phyloP scores from a whole-genome alignment of 1,140 invertebrate genomes.

The Leptinotarsa texana region DNA sequence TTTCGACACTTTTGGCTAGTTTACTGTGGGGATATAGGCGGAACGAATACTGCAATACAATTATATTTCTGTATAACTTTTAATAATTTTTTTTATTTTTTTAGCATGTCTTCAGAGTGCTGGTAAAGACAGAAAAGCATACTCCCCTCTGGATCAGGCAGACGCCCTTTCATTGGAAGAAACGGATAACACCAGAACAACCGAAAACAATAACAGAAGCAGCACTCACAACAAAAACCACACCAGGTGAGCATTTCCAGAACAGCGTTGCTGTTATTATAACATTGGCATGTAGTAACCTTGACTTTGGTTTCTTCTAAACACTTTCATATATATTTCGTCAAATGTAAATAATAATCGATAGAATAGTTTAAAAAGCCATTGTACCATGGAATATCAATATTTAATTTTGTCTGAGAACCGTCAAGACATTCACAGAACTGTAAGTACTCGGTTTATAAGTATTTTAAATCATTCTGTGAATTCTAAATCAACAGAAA shows the following conservation, averaged over 20 bases:
- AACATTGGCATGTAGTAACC: conserved; percentile 9
- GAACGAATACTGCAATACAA: too few relatives aligned
- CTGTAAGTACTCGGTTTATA: too few relatives aligned
- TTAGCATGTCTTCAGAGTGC: conserved; percentile 61
- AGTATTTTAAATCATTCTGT: too few relatives aligned
- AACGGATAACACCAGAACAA: conserved; percentile 41
- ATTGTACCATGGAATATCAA: background rate
- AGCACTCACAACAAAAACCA: conserved; percentile 45
- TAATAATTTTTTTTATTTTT: conserved; percentile 1
- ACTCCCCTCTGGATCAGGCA: conserved; percentile 60
- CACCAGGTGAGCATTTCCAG: conserved; percentile 34
- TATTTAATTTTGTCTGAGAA: too few relatives aligned
- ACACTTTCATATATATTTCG: conserved; percentile 10
- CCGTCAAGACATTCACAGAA: too few relatives aligned
- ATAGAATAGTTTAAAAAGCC: background rate
- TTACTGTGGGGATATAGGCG: too few relatives aligned
- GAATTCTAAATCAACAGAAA: too few relatives aligned
- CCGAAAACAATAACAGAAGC: conserved; percentile 50
- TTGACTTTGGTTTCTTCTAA: conserved; percentile 9
- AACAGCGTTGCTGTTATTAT: conserved; percentile 1
- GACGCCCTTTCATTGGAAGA: conserved; percentile 51
- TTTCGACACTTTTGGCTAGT: too few relatives aligned
- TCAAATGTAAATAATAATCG: background rate
- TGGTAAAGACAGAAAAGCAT: conserved; percentile 59
- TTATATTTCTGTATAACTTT: too few relatives aligned